Percentiles rank a stretch among this genome's conserved stretches.
phyloP scores from a whole-genome alignment of 1,140 invertebrate species.

The Propsilocerus akamusi region DNA sequence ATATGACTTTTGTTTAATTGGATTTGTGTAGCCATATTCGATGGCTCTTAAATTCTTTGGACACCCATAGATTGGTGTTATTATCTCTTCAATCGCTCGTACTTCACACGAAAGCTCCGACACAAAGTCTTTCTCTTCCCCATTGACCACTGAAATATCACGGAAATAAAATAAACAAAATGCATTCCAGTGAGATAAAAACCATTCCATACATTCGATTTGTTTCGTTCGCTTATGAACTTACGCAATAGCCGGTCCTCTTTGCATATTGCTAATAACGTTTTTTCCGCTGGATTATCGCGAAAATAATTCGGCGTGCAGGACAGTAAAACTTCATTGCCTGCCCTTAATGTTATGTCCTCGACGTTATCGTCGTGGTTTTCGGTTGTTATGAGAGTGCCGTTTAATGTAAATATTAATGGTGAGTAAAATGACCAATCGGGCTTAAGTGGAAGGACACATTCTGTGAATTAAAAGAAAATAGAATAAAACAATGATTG shows the following conservation, averaged over 20 bases:
- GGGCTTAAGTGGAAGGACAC: neutral
- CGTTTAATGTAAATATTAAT: constrained; percentile 4
- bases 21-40: constrained; percentile 5
- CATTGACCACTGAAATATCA: constrained; percentile 1
- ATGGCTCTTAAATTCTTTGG: neutral
- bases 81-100: constrained; percentile 4
- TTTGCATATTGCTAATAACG: neutral
- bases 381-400: neutral
- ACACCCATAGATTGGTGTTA: constrained; percentile 1
- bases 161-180: neutral
- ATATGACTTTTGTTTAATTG: constrained; percentile 4
- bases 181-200: neutral
- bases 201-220: too few species aligned
- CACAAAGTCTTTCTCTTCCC: constrained; percentile 1
- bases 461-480: neutral
- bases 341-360: neutral
- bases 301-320: constrained; percentile 1
- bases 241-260: neutral
- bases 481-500: too few species aligned
- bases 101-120: constrained; percentile 1
- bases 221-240: too few species aligned
- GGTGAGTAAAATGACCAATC: constrained; percentile 4
- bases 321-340: neutral
- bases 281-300: neutral
- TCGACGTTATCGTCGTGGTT: neutral